Percentiles rank a stretch among this genome's conserved stretches.
These are phyloP conservation scores for Trichoplusia ni DNA, from an alignment of 1,140 invertebrate genomes.

Conservation along the genomic window DNA sequence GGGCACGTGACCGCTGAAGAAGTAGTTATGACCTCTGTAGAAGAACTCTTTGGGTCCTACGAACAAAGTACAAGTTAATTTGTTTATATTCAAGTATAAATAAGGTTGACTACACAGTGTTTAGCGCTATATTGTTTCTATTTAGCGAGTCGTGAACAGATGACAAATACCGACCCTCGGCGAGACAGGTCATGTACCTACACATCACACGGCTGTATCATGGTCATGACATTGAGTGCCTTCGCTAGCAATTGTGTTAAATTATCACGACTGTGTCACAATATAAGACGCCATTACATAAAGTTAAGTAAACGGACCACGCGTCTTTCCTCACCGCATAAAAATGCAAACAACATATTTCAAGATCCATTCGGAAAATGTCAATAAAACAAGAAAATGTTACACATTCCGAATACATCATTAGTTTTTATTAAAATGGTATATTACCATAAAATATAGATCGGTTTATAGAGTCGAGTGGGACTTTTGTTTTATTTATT, in stretches of 20 bases:
- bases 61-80: constrained; percentile 31
- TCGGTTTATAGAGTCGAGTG: constrained; percentile 21
- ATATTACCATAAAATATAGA: constrained; percentile 3
- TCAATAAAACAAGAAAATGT: constrained; percentile 22
- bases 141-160: constrained; percentile 52
- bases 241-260: constrained; percentile 50
- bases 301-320: constrained; percentile 33
- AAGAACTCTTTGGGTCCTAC: constrained; percentile 95
- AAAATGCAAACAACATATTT: constrained; percentile 27
- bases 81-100: constrained; percentile 1
- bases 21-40: constrained; percentile 93
- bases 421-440: not conserved
- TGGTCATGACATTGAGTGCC: constrained; percentile 68
- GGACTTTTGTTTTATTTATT: constrained; percentile 37
- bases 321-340: constrained; percentile 49
- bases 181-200: constrained; percentile 51
- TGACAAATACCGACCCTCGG: constrained; percentile 51
- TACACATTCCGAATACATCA: constrained; percentile 10
- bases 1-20: constrained; percentile 92
- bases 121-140: constrained; percentile 46
- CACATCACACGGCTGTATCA: constrained; percentile 47
- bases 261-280: constrained; percentile 40
- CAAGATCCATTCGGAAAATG: constrained; percentile 20
- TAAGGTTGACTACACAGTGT: constrained; percentile 35
- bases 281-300: constrained; percentile 56